Conservation (phyloP, 2,797 vertebrate genomes). For the Acridotheres tristis region DNA sequence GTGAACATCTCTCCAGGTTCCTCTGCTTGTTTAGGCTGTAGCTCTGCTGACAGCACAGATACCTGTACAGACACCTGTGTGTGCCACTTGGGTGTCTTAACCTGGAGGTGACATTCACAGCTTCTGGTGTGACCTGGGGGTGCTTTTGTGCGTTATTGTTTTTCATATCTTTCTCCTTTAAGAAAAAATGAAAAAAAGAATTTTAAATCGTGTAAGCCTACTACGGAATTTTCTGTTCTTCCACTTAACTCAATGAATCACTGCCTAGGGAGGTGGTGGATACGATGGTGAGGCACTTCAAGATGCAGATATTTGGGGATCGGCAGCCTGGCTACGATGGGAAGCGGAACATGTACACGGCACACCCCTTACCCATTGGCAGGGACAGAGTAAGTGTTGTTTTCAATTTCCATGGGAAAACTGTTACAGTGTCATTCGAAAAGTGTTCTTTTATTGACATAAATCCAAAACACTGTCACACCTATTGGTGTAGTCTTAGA, state of each 20-base stretch:
- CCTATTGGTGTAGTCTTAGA: fast-evolving
- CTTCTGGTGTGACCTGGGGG: neutral
- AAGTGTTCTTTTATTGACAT: neutral
- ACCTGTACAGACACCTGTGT: neutral
- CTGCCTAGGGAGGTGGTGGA: constrained; percentile 93
- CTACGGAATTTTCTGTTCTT: constrained; percentile 16
- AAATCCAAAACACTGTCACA: neutral
- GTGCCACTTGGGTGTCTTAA: neutral
- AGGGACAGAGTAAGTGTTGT: constrained; percentile 86
- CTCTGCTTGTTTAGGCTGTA: neutral
- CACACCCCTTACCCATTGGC: constrained; percentile 94
- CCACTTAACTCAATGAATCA: neutral
- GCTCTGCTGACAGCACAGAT: neutral
- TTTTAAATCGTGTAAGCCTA: neutral
- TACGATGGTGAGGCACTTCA: constrained; percentile 98
- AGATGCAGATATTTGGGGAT: constrained; percentile 99
- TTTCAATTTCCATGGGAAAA: neutral
- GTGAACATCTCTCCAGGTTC: neutral
- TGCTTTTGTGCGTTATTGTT: neutral
- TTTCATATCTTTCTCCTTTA: neutral
- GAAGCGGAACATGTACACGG: constrained; percentile 99
- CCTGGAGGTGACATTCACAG: neutral
- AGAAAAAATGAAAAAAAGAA: neutral
- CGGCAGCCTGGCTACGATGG: constrained; percentile 97
- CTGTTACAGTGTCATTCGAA: neutral